Percentiles rank a stretch among this genome's conserved stretches.
These are phyloP conservation scores for Lasius platythorax DNA, from an alignment of 2,888 invertebrate genomes.

Conservation along the genomic window DNA sequence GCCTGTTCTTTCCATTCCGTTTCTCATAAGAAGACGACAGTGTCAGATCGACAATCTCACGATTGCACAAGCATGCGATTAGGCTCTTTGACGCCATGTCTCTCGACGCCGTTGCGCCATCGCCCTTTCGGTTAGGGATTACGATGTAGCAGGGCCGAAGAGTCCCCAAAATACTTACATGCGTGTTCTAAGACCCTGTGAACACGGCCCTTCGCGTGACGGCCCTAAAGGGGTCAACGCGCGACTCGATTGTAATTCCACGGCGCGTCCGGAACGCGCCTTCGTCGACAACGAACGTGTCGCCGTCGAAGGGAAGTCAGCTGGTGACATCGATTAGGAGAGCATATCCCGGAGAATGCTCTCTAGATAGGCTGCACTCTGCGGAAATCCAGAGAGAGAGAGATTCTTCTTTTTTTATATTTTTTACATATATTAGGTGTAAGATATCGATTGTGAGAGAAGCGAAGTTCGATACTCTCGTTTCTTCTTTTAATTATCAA, in stretches of 20 bases:
- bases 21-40: not conserved
- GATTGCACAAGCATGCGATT: not conserved
- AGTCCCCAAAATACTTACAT: conserved; percentile 77
- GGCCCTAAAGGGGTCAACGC: conserved; percentile 72
- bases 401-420: not conserved
- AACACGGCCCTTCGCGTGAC: conserved; percentile 78
- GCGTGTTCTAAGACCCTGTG: conserved; percentile 77
- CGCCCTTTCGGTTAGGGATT: conserved; percentile 58
- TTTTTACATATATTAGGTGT: no score
- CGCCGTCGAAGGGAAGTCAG: conserved; percentile 66
- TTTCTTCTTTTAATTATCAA: not conserved
- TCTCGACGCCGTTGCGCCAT: conserved; percentile 31
- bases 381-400: not conserved
- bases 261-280: conserved; percentile 34
- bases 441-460: not conserved
- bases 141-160: conserved; percentile 42
- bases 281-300: conserved; percentile 22
- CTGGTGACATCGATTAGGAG: conserved; percentile 76
- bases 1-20: not conserved
- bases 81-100: not conserved
- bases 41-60: not conserved
- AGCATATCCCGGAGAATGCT: conserved; percentile 59
- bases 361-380: not conserved
- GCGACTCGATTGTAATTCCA: conserved; percentile 39
- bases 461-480: not conserved